phyloP scores from a whole-genome alignment of 2,888 invertebrate genomes.

The Tenthredo scrophulariae region DNA sequence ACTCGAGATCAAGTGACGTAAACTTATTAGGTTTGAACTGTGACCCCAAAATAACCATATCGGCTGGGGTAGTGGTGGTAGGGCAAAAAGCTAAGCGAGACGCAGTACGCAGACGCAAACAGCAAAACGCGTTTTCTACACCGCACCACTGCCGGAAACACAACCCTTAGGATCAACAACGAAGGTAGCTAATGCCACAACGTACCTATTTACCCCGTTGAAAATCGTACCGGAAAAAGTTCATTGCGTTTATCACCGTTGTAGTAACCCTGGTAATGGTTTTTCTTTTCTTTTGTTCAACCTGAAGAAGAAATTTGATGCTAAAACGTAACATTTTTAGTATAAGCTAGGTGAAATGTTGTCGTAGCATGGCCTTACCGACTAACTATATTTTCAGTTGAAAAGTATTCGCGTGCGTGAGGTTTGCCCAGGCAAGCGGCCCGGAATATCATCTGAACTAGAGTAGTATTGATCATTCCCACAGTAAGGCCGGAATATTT shows the following conservation, averaged over 20 bases:
- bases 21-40: slow-evolving; percentile 37
- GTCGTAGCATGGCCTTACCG: neutral
- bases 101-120: slow-evolving; percentile 33
- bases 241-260: neutral
- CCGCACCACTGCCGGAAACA: slow-evolving; percentile 13
- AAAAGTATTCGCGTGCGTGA: slow-evolving; percentile 49
- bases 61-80: neutral
- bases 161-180: slow-evolving; percentile 14
- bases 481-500: slow-evolving; percentile 53
- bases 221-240: slow-evolving; percentile 7
- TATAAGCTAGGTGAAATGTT: slow-evolving; percentile 10
- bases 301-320: neutral
- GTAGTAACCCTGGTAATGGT: neutral
- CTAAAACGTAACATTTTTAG: neutral
- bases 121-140: slow-evolving; percentile 18
- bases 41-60: slow-evolving; percentile 20
- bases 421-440: slow-evolving; percentile 50
- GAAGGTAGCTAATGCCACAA: slow-evolving; percentile 1
- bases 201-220: neutral
- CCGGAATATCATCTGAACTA: slow-evolving; percentile 54
- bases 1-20: slow-evolving; percentile 19
- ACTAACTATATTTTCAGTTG: slow-evolving; percentile 10
- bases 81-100: slow-evolving; percentile 14
- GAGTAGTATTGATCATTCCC: slow-evolving; percentile 56
- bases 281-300: neutral